Conservation (phyloP, 2,797 vertebrate genomes). For the Alca torda region DNA sequence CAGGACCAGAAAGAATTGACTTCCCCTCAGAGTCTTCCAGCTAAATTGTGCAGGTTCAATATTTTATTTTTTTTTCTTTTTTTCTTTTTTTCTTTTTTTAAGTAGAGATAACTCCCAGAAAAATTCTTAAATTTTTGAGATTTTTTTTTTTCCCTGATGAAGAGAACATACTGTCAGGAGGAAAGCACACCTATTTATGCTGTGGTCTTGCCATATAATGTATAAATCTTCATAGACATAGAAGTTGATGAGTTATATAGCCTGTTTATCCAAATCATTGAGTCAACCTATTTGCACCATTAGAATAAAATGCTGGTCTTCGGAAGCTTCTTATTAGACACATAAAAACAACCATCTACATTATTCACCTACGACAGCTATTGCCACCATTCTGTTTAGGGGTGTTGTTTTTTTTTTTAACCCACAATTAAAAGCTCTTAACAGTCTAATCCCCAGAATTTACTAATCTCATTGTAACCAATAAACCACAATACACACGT, state of each 20-base stretch:
- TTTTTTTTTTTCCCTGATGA: background rate
- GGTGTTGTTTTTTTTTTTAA: background rate
- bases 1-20: background rate
- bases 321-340: background rate
- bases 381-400: background rate
- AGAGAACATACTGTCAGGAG: background rate
- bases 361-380: background rate
- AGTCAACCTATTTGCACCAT: background rate
- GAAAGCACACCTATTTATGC: background rate
- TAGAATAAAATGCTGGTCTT: background rate
- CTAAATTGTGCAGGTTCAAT: rapidly evolving
- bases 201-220: background rate
- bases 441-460: background rate
- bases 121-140: background rate
- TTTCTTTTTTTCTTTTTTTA: background rate
- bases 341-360: background rate
- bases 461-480: rapidly evolving
- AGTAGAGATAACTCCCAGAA: background rate
- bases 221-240: background rate
- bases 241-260: background rate
- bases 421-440: background rate
- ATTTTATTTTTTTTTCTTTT: background rate
- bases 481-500: background rate
- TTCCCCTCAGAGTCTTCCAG: background rate
- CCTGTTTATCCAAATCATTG: background rate